Conservation (phyloP, 2,888 invertebrate species). For the Acanthococcus lagerstroemiae region DNA sequence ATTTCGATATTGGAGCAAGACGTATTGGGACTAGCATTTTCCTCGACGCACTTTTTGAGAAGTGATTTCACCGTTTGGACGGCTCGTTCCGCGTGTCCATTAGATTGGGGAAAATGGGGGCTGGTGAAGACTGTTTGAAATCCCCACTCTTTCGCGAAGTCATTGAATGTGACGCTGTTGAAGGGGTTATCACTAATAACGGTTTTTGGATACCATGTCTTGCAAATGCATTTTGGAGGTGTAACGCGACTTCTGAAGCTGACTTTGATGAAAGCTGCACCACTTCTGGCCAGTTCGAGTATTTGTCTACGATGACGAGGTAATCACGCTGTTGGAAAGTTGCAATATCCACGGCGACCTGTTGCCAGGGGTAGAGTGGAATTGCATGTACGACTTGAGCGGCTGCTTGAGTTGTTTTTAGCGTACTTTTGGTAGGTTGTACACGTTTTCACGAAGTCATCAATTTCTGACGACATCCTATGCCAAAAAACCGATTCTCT, state of each 20-base stretch:
- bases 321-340: neutral
- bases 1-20: neutral
- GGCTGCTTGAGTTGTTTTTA: constrained; percentile 1
- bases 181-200: neutral
- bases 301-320: neutral
- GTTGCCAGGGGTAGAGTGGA: neutral
- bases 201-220: neutral
- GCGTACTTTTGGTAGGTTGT: neutral
- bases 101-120: neutral
- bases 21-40: neutral
- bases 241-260: neutral
- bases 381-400: neutral
- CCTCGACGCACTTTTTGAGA: neutral
- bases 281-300: neutral
- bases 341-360: neutral
- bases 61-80: neutral
- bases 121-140: neutral
- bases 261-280: neutral
- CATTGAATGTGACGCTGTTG: neutral
- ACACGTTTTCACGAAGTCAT: neutral
- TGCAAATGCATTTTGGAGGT: neutral
- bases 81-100: neutral
- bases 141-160: neutral
- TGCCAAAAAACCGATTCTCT: neutral
- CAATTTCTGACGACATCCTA: neutral